A percentile compares a stretch with the other conserved stretches of the same genome.
Evolutionary conservation across 2,113 vertebrate species (phyloP).

Genomic region (Cynocephalus volans): DNA sequence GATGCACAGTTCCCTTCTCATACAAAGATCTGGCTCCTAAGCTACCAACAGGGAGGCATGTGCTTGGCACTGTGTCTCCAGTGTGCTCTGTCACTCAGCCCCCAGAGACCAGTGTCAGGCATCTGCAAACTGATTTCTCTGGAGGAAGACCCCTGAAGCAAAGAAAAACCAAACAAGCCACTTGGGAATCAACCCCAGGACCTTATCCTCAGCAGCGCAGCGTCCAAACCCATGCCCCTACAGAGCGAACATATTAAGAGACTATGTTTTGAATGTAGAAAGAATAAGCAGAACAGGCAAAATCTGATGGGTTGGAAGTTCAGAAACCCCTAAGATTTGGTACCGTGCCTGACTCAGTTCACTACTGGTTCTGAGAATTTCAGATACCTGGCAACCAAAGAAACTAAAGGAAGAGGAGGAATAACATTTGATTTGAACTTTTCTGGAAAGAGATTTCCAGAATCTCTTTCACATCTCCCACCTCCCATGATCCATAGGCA

Average conservation of each 20-base stretch:
- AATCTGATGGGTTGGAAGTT: neutral
- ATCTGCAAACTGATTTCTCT: neutral
- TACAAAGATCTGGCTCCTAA: neutral
- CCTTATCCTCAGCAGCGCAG: neutral
- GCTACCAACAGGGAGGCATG: fast-evolving
- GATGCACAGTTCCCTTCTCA: neutral
- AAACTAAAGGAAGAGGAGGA: neutral
- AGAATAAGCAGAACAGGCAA: neutral
- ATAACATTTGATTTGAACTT: neutral
- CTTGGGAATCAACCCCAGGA: neutral
- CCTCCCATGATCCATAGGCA: neutral
- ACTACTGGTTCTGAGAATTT: neutral
- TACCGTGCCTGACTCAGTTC: neutral
- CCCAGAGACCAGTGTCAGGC: neutral
- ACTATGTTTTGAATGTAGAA: neutral
- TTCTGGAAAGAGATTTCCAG: neutral
- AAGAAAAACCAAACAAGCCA: neutral
- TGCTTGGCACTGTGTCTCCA: neutral
- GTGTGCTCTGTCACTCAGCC: neutral
- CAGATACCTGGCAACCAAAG: too few relatives aligned
- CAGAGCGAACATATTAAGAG: fast-evolving
- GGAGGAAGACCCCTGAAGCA: neutral
- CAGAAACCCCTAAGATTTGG: neutral
- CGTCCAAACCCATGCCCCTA: fast-evolving
- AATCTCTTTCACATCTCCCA: neutral